phyloP scores from a whole-genome alignment of 2,888 invertebrate species.

The Napeogenes inachia region DNA sequence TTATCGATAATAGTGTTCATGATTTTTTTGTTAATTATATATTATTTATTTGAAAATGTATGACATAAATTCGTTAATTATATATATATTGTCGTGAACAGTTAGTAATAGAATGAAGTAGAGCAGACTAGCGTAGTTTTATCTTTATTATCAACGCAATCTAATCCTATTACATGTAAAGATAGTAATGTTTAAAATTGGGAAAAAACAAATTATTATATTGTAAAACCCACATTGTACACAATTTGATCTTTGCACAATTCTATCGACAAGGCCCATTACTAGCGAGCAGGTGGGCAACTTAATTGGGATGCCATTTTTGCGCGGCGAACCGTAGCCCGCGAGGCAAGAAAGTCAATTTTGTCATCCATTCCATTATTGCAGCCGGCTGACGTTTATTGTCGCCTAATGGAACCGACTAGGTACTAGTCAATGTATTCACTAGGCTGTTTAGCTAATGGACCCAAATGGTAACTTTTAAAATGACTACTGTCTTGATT shows the following conservation, averaged over 20 bases:
- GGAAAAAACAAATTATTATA: no score
- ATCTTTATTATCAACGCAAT: no score
- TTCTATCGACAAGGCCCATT: conserved; percentile 6
- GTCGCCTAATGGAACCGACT: conserved; percentile 4
- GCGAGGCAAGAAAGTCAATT: conserved; percentile 23
- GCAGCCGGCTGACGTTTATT: conserved; percentile 5
- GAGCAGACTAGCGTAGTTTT: no score
- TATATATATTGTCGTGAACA: no score
- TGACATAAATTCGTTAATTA: no score
- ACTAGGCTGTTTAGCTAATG: conserved; percentile 1
- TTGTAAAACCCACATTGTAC: no score
- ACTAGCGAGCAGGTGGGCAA: conserved; percentile 29
- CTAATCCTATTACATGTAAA: no score
- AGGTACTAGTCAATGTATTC: neutral
- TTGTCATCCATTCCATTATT: conserved; percentile 9
- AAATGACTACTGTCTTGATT: neutral
- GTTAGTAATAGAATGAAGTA: no score
- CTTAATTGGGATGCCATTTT: conserved; percentile 30
- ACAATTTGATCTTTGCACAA: no score
- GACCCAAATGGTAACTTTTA: neutral
- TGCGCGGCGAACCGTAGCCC: conserved; percentile 8
- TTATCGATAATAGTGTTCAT: conserved; percentile 15
- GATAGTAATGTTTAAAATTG: no score
- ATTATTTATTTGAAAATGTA: no score
- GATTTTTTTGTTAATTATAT: no score